Percentiles rank a stretch among this genome's conserved stretches.
Conservation (phyloP, 2,888 invertebrate species). For the Chymomyza caudatula region DNA sequence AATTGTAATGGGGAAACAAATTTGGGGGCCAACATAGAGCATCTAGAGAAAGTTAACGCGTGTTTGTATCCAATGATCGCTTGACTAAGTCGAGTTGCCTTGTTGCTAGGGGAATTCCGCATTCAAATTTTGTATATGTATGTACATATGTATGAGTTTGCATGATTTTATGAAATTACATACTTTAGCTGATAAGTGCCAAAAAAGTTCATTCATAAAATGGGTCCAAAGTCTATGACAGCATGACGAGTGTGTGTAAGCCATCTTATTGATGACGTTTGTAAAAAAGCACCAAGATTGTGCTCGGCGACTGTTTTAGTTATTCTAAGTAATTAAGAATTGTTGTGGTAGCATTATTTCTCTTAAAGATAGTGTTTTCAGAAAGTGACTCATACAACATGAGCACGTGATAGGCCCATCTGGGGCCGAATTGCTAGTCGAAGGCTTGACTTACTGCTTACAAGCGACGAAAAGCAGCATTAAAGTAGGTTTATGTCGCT, state of each 20-base stretch:
- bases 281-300: not conserved
- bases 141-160: not conserved
- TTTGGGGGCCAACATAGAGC: conserved; percentile 16
- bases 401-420: no score
- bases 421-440: no score
- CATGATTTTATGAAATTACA: conserved; percentile 26
- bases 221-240: conserved; percentile 3
- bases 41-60: conserved; percentile 48
- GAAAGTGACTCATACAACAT: no score
- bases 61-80: conserved; percentile 19
- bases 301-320: not conserved
- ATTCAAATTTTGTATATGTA: not conserved
- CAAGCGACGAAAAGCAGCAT: no score
- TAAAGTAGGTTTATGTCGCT: no score
- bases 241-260: conserved; percentile 15
- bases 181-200: conserved; percentile 7
- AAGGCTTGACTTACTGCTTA: no score
- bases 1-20: conserved; percentile 49
- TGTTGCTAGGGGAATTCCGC: conserved; percentile 57
- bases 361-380: no score
- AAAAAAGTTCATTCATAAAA: conserved; percentile 36
- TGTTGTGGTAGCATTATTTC: not conserved
- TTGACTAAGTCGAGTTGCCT: conserved; percentile 27
- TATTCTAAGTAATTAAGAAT: not conserved
- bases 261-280: not conserved